Conservation (phyloP, 2,888 invertebrate genomes). For the Amphipoea lucens region DNA sequence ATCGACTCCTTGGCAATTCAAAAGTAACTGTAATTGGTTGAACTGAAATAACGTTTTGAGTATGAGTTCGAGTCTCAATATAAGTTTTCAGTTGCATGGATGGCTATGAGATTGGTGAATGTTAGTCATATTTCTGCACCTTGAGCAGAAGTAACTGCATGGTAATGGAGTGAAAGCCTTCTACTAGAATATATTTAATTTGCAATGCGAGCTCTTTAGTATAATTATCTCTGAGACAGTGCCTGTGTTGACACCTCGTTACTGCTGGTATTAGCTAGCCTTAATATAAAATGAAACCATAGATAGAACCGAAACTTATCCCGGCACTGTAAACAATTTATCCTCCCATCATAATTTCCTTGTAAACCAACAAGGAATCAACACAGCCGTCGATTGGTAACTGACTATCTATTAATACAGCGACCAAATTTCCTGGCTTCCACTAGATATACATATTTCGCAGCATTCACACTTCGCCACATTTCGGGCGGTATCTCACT, state of each 20-base stretch:
- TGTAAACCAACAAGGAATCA: conserved; percentile 26
- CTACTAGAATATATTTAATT: neutral
- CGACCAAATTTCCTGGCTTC: conserved; percentile 65
- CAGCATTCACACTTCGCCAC: conserved; percentile 76
- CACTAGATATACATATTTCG: conserved; percentile 58
- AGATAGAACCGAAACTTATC: neutral
- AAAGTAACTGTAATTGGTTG: neutral
- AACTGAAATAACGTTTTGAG: neutral
- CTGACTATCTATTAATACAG: conserved; percentile 54
- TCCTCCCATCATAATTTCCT: conserved; percentile 41
- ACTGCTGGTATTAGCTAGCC: neutral
- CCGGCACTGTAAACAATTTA: conserved; percentile 1
- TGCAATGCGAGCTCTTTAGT: no score
- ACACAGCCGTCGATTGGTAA: conserved; percentile 40
- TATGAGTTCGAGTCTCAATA: neutral
- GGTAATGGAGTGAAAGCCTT: neutral
- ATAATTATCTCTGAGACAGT: neutral
- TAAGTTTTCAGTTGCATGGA: neutral
- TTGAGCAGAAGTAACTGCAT: neutral
- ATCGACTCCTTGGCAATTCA: neutral
- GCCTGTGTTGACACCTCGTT: neutral
- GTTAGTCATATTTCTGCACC: neutral
- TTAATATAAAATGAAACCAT: neutral
- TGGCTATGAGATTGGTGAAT: conserved; percentile 1
- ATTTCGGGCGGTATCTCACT: conserved; percentile 80